Evolutionary conservation across 30 jellyfish, hydroid and myxozoan species (phyloP).

Genomic region (Hydra vulgaris): DNA sequence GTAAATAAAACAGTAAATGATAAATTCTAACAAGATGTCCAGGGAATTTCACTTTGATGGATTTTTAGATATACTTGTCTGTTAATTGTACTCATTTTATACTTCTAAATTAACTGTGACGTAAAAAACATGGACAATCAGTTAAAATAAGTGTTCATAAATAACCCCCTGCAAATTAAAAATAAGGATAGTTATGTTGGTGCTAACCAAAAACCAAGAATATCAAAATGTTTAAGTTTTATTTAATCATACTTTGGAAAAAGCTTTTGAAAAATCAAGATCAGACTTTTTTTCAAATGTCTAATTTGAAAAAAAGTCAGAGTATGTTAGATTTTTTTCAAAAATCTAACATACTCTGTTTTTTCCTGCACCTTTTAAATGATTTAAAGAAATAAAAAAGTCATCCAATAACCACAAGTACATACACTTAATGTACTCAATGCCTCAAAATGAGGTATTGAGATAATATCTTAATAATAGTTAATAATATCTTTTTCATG

Average conservation of each 20-base stretch:
- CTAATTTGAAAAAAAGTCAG: too few species aligned
- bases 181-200: neutral
- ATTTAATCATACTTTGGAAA: neutral
- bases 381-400: neutral
- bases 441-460: neutral
- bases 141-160: too few species aligned
- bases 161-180: neutral
- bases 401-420: neutral
- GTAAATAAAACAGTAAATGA: slow-evolving; percentile 41
- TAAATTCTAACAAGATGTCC: neutral
- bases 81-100: too few species aligned
- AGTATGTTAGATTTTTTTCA: neutral
- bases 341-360: neutral
- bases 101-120: too few species aligned
- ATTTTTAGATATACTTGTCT: too few species aligned
- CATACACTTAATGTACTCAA: neutral
- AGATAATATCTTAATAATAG: too few species aligned
- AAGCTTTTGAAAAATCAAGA: neutral
- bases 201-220: neutral
- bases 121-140: too few species aligned
- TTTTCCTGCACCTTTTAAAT: neutral
- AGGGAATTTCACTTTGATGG: neutral
- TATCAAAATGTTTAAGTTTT: neutral
- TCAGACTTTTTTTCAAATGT: too few species aligned
- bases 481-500: neutral